Base-by-base conservation (phyloP, 2,797 vertebrate species). In the Pelobates cultripes region DNA sequence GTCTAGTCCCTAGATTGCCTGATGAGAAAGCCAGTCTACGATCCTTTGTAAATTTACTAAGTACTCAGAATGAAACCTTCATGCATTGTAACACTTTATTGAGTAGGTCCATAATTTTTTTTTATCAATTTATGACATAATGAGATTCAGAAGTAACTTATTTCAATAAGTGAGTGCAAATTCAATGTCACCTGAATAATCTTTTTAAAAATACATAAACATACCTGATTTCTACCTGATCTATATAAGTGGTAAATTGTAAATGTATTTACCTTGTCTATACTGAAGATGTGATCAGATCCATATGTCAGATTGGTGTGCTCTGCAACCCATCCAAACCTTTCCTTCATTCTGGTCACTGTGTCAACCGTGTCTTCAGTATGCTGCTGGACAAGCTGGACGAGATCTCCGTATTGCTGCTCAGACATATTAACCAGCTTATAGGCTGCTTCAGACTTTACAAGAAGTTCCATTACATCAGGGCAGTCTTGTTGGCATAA, bases 311-410 rank as follows among this genome's bases (percentile, higher is more conserved):
- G 88, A 83, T 93, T 92, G 75, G 87, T 91, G 74, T 94, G 87
- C 79, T 94, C 93, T 5, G 94, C 91, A 87, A 98, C 96, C 97
- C 97, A 98, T 84, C 94, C 92, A 84, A 96, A 97, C 10, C 94
- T 90, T 6, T 93, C 85, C 0, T 92, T 95, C 96, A 97, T 97
- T 91, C 91, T 92, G 86, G 89, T 90, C 81, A 97, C 85, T 91
- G 96, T 91, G 86, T 85, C 89, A 14, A 91, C 82, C 0, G 95
- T 97, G 61, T 98, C 95, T 15, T 96, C 93, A 0, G 95, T 90
- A 84, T 98, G 97, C 63, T 71, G 94, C 83, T 91, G 93, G 70
- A 95, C 91, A 15, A 97, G 93, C 15, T 92, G 93, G 85, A 96
- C 86, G 76, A 97, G 92, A 90, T 97, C 96, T 7, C 95, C 81